phyloP scores from a whole-genome alignment of 2,888 invertebrate species.

The Megalurothrips usitatus region DNA sequence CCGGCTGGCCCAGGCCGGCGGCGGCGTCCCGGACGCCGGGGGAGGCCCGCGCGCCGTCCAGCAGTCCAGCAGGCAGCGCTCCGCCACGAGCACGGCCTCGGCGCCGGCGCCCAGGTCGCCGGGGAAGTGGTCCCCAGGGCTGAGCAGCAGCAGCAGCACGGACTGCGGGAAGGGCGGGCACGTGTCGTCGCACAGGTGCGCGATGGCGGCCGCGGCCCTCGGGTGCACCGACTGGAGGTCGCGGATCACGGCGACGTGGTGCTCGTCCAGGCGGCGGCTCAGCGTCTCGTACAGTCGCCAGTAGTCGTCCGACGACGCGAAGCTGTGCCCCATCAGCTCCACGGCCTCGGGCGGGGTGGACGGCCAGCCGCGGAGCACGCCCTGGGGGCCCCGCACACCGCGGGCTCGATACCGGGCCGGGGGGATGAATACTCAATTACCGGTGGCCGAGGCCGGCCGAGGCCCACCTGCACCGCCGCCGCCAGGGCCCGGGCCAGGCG shows the following conservation, averaged over 20 bases:
- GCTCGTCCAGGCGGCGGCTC: conserved; percentile 2
- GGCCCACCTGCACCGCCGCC: background rate
- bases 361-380: background rate
- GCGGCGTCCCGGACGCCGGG: background rate
- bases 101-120: background rate
- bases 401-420: background rate
- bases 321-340: background rate
- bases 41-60: background rate
- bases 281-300: conserved; percentile 11
- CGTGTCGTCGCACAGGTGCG: conserved; percentile 19
- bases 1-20: conserved; percentile 5
- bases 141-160: conserved; percentile 2
- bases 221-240: conserved; percentile 11
- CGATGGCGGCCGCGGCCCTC: conserved; percentile 16
- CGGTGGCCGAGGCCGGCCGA: background rate
- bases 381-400: background rate
- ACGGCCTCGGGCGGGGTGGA: background rate
- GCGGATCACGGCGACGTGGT: background rate
- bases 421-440: too few species aligned
- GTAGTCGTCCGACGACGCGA: background rate
- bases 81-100: background rate
- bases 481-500: background rate
- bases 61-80: background rate
- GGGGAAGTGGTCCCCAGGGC: background rate
- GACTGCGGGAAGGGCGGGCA: conserved; percentile 13